phyloP scores from a whole-genome alignment of 2,113 vertebrate species.

The Chionodraco myersi region DNA sequence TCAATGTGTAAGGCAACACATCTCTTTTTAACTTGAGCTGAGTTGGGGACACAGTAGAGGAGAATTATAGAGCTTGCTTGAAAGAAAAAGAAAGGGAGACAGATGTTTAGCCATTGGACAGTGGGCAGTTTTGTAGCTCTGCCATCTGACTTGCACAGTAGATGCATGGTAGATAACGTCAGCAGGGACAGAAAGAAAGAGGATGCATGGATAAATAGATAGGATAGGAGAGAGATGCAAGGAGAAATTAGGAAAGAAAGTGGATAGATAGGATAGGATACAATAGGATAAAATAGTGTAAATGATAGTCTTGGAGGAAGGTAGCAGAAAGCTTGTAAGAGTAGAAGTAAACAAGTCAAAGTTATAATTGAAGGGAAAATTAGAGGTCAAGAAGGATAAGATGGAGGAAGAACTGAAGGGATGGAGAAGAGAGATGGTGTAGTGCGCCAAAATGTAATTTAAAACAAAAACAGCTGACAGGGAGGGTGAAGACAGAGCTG shows the following conservation, averaged over 20 bases:
- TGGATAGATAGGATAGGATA: conserved; percentile 4
- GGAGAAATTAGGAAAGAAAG: conserved; percentile 4
- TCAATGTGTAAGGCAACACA: conserved; percentile 49
- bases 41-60: conserved; percentile 34
- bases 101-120: conserved; percentile 43
- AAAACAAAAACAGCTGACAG: conserved; percentile 56
- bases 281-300: not conserved
- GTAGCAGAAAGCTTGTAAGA: not conserved
- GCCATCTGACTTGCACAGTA: conserved; percentile 29
- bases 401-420: not conserved
- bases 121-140: conserved; percentile 35
- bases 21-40: conserved; percentile 37
- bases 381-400: conserved; percentile 27
- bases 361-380: conserved; percentile 39
- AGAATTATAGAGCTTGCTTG: conserved; percentile 29
- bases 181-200: conserved; percentile 11
- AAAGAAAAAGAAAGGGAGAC: conserved; percentile 15
- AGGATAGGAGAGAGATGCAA: conserved; percentile 12
- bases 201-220: conserved; percentile 4
- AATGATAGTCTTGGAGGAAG: not conserved
- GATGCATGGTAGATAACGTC: conserved; percentile 24
- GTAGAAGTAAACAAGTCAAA: conserved; percentile 36
- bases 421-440: not conserved
- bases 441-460: conserved; percentile 26
- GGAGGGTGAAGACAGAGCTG: conserved; percentile 7